Percentiles rank a stretch among this genome's conserved stretches.
Evolutionary conservation across 2,888 invertebrate genomes (phyloP).

Genomic region (Protula sp.): DNA sequence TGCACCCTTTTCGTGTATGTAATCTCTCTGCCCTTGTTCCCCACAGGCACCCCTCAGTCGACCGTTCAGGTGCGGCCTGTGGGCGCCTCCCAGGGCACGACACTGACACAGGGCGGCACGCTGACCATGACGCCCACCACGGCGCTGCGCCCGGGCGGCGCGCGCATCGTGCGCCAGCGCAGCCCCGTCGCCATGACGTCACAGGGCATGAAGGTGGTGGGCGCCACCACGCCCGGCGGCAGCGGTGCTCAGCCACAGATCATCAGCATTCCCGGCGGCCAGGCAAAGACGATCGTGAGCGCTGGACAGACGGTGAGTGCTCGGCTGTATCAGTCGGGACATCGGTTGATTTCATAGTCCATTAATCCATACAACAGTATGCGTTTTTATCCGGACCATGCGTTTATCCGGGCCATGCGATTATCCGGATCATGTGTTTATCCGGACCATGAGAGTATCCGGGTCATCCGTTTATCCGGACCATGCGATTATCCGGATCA

Average conservation of each 20-base stretch:
- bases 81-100: background rate
- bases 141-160: constrained; percentile 8
- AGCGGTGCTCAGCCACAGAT: constrained; percentile 22
- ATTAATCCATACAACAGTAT: background rate
- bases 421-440: too few relatives aligned
- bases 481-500: too few relatives aligned
- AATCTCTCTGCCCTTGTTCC: too few relatives aligned
- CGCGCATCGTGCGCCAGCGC: constrained; percentile 27
- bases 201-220: constrained; percentile 23
- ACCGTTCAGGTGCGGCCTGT: background rate
- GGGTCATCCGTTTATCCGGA: too few relatives aligned
- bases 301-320: background rate
- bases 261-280: constrained; percentile 19
- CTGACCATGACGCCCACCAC: constrained; percentile 4
- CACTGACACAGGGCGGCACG: background rate
- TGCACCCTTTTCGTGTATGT: too few relatives aligned
- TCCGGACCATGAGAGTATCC: too few relatives aligned
- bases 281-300: constrained; percentile 6
- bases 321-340: too few relatives aligned
- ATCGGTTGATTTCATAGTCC: constrained; percentile 4
- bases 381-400: background rate
- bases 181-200: constrained; percentile 31
- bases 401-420: too few relatives aligned
- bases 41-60: too few relatives aligned
- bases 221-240: constrained; percentile 17